Evolutionary conservation across 1,140 invertebrate species (phyloP), one percentile per base, ranked within the genome.

Genomic region (Dinoponera quadriceps): DNA sequence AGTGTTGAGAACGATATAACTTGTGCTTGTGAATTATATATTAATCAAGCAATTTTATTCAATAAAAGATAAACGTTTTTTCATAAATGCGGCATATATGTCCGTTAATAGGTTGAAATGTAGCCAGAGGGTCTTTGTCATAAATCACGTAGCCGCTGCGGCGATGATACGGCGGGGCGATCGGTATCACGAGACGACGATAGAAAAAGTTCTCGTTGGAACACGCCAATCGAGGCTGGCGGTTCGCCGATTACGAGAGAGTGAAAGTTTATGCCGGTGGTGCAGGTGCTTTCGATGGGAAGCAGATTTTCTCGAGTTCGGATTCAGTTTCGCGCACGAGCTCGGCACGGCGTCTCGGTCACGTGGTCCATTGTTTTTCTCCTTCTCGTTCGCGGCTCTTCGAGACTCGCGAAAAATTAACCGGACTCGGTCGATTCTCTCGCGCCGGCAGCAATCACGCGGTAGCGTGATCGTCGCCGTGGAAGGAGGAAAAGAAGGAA

Each of bases 261-360:
- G 86, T 88, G 86, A 88, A 88, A 88, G 86, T 88, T 18, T 54
- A 14, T 18, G 71, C 59, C 81, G 57, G 48, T 59, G 57, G 49
- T 65, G 81, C 75, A 82, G 82, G 71, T 88, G 82, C 69, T 87
- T 87, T 72, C 85, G 71, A 86, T 71, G 68, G 59, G 60, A 75
- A 84, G 73, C 82, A 73, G 62, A 66, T 78, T 85, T 85, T 83
- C 84, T 77, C 69, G 74, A n/a, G 38, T 5, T 62, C 49, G 62
- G 66, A 84, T 66, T 86, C 74, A 59, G 82, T 86, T 20, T 38
- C 80, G 3, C 29, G n/a, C 57, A 33, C 48, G 38, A 63, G 75
- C 51, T 51, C 72, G 49, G 11, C 16, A 22, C 33, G 29, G 27
- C 33, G 29, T 68, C 57, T 59, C 59, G 71, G 85, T 86, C 69